These are phyloP conservation scores for Odocoileus hemionus DNA, from an alignment of 2,113 vertebrate genomes.

Conservation along the genomic window DNA sequence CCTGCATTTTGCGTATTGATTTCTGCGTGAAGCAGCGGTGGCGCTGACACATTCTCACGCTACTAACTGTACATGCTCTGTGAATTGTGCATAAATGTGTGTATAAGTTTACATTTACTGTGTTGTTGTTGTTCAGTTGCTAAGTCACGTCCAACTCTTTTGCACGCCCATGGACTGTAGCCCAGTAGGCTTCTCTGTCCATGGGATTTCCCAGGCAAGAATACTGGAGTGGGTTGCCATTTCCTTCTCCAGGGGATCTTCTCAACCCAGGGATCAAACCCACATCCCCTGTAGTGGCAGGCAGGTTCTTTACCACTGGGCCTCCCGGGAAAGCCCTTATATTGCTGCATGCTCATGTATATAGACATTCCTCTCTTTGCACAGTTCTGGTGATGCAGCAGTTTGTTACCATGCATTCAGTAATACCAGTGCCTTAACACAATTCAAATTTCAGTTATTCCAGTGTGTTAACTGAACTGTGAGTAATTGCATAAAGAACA, in stretches of 20 bases:
- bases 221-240: not conserved
- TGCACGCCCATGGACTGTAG: not conserved
- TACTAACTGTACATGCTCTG: rapidly evolving
- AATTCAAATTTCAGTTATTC: not conserved
- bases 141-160: not conserved
- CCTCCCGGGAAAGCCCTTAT: not conserved
- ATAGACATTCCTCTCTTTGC: not conserved
- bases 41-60: not conserved
- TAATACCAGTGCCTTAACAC: not conserved
- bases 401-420: not conserved
- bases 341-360: not conserved
- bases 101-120: rapidly evolving
- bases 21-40: not conserved
- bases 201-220: not conserved
- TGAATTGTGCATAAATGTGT: too few species aligned
- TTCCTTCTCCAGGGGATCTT: not conserved
- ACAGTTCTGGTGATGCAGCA: not conserved
- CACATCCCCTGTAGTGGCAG: not conserved
- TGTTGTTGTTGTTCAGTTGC: not conserved
- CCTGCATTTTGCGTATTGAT: rapidly evolving
- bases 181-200: not conserved
- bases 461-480: not conserved
- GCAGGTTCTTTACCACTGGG: not conserved
- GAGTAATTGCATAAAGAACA: not conserved
- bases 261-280: not conserved